Evolutionary conservation across 1,140 invertebrate genomes (phyloP), one percentile per base, ranked within the genome.

Genomic region (Pogonomyrmex californicus): DNA sequence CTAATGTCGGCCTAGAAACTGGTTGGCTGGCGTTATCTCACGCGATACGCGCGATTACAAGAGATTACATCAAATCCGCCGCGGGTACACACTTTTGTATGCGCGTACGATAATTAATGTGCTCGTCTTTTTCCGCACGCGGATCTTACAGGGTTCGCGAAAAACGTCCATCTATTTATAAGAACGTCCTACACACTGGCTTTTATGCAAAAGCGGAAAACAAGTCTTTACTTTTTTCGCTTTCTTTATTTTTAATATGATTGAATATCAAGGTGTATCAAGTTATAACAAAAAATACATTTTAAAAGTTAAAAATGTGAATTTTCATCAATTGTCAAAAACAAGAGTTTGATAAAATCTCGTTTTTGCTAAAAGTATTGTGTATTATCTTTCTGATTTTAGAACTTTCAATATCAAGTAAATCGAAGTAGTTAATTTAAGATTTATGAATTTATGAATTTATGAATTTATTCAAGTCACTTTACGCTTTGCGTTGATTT

Each of bases 1-100:
- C 90, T 88, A 91, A 91, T 91, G 87, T 87, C 88, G 87, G 86
- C 79, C 86, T 82, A 79, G 85, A 90, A 87, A 83, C 85, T 77
- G 44, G 49, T 33, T 78, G 12, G 54, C 30, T 73, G 38, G 44
- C 82, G 70, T 90, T 88, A 89, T 78, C 54, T 62, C 65, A 77
- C 62, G 58, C 85, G 71, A 88, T 81, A 78, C 60, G 58, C 79
- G 51, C 68, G 66, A 90, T 88, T 88, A 86, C 77, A 82, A 71
- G 63, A 76, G 62, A 71, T 81, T 83, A 23, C 85, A 71, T 51
- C 54, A 47, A 68, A 86, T 70, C 30, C 38, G 14, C n/a, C n/a
- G 54, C 44, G 66, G 10, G 7, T 73, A 83, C 41, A 83, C 54
- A n/a, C 65, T 81, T 81, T 56, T 83, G 54, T 60, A 73, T 41